Evolutionary conservation across 2,888 invertebrate species (phyloP), one percentile per base, ranked within the genome.

Genomic region (Chymomyza procnemis): DNA sequence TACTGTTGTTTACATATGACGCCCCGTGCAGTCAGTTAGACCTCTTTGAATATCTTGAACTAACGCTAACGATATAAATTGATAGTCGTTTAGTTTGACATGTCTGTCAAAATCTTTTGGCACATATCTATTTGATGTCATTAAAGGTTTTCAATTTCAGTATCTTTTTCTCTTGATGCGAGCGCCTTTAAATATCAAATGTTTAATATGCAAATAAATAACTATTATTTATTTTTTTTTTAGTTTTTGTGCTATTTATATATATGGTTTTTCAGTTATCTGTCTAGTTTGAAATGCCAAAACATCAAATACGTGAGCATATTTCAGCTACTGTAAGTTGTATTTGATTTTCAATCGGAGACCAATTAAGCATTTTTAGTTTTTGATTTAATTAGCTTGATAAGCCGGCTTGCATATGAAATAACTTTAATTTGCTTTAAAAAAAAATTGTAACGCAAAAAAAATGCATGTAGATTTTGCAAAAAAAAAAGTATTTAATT

Each of bases 81-180:
- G 85, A 81, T 87, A 79, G 82, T 69, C 67, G 48, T 50, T 50
- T 50, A 54, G 54, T 9, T 34, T 56, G 56, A 26, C 56, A 41
- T 14, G 73, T 61, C 81, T 85, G 87, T 81, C 81, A 86, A 81
- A 87, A 85, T 82, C 75, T 68, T 68, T 82, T 87, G 81, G 81
- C 81, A 81, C 80, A 87, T 87, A 80, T 80, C 80, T 78, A 68
- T 80, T 80, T 70, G 61, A n/a, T 48, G 75, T 69, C 19, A 9
- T 54, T 68, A 67, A n/a, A 69, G 66, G 76, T 50, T 56, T 75
- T 81, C 66, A 74, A 41, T 75, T 69, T 76, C 74, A 66, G 19
- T 22, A 22, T 54, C 19, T 16, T n/a, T n/a, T 52, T 19, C 19
- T 12, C 19, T 22, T 54, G 54, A 54, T 54, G 50, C 74, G 76